Conservation (phyloP, 2,113 vertebrate species). For the Aphyosemion australe region DNA sequence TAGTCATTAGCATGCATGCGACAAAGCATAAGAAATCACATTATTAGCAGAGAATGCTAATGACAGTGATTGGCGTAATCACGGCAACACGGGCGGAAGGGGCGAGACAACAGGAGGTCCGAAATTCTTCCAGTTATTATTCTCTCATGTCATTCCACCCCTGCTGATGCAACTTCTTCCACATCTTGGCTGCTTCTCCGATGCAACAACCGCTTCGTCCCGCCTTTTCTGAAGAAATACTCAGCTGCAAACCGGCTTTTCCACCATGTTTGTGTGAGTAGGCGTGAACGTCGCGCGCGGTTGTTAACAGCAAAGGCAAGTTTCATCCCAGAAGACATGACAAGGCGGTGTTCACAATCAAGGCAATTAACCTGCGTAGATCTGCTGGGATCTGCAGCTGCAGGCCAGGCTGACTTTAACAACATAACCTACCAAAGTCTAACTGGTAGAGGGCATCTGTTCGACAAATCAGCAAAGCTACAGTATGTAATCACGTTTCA, state of each 20-base stretch:
- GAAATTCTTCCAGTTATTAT: conserved; percentile 50
- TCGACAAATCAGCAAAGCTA: conserved; percentile 76
- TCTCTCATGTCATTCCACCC: conserved; percentile 46
- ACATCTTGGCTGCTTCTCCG: conserved; percentile 21
- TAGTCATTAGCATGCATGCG: conserved; percentile 67
- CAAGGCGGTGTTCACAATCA: conserved; percentile 67
- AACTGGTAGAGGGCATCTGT: conserved; percentile 77
- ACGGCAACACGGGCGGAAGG: conserved; percentile 55
- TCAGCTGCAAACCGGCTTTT: conserved; percentile 27
- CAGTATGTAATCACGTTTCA: conserved; percentile 79
- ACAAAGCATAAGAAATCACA: conserved; percentile 67
- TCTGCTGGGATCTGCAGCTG: conserved; percentile 73
- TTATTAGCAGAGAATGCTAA: conserved; percentile 66
- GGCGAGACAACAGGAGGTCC: conserved; percentile 66
- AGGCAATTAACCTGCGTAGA: conserved; percentile 78
- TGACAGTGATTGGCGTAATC: conserved; percentile 76
- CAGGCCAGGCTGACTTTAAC: conserved; percentile 60
- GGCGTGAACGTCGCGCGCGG: neutral
- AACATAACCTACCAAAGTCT: conserved; percentile 63
- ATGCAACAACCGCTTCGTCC: too few species aligned
- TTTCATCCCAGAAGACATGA: conserved; percentile 46
- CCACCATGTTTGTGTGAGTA: conserved; percentile 4
- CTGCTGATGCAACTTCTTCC: conserved; percentile 37
- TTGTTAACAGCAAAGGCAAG: conserved; percentile 37
- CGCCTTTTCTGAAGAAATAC: conserved; percentile 19